Percentiles rank a stretch among this genome's conserved stretches.
phyloP scores from a whole-genome alignment of 2,888 invertebrate genomes.

The Oxycera nigricornis region DNA sequence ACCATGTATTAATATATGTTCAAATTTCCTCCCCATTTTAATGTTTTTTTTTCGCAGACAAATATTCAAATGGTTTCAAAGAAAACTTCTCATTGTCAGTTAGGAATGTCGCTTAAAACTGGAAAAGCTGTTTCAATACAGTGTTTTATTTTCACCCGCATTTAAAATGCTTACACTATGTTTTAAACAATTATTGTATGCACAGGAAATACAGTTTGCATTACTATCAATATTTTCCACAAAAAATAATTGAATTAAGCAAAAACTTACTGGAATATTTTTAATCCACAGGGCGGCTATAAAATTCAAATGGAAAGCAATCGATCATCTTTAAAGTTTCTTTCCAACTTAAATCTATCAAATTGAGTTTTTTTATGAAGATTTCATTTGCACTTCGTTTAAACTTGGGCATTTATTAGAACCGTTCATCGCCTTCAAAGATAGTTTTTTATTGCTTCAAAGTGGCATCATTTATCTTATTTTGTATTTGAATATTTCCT shows the following conservation, averaged over 20 bases:
- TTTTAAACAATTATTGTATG: background rate
- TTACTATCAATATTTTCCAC: background rate
- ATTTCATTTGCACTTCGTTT: conserved; percentile 1
- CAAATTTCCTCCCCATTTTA: too few species aligned
- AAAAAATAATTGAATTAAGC: background rate
- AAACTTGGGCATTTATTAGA: background rate
- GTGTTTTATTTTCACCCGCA: too few species aligned
- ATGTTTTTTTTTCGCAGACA: too few species aligned
- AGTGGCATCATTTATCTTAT: conserved; percentile 7
- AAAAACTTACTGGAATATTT: background rate
- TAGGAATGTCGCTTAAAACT: too few species aligned
- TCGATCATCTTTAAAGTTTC: conserved; percentile 26
- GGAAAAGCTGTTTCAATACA: too few species aligned
- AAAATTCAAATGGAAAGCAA: conserved; percentile 3
- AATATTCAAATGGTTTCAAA: too few species aligned
- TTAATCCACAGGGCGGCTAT: background rate
- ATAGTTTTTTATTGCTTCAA: background rate
- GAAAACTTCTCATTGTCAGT: too few species aligned
- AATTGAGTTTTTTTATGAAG: background rate
- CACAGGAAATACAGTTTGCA: background rate
- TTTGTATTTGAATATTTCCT: background rate
- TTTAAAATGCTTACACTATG: background rate
- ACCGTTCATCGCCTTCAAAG: background rate
- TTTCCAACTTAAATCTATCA: background rate
- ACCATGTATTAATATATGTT: too few species aligned